These are phyloP conservation scores for Gouania willdenowi DNA, from an alignment of 2,797 vertebrate species.

Conservation along the genomic window DNA sequence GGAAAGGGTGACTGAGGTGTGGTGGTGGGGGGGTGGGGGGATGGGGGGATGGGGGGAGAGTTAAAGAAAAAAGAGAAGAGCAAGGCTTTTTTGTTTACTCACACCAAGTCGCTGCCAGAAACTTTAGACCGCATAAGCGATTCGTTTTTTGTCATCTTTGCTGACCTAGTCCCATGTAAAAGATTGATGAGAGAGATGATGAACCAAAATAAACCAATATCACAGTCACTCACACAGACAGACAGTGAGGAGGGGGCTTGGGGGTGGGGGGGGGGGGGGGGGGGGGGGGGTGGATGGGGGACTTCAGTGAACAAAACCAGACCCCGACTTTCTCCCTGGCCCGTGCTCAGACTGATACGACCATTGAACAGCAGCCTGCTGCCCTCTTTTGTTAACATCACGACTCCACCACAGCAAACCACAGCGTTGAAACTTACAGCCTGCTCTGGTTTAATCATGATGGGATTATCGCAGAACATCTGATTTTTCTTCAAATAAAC, in stretches of 20 bases:
- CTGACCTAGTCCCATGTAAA: constrained; percentile 71
- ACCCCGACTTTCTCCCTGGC: constrained; percentile 29
- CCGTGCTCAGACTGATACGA: constrained; percentile 26
- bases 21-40: background rate
- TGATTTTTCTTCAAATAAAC: no score
- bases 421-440: background rate
- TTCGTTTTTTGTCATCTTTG: constrained; percentile 70
- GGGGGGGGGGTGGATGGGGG: no score
- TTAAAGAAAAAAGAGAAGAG: constrained; percentile 44
- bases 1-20: constrained; percentile 18
- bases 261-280: no score
- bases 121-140: constrained; percentile 68
- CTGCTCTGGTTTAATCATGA: no score
- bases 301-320: constrained; percentile 49
- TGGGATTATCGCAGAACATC: no score
- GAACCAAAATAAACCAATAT: constrained; percentile 73
- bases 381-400: constrained; percentile 71
- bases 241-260: constrained; percentile 48
- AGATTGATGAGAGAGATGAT: constrained; percentile 74
- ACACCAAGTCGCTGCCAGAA: constrained; percentile 67
- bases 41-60: background rate
- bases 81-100: constrained; percentile 69
- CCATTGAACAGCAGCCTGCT: constrained; percentile 64
- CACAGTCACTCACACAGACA: constrained; percentile 64
- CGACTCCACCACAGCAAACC: constrained; percentile 31